Base-by-base conservation (phyloP, 2,113 vertebrate species). In the Picathartes gymnocephalus region DNA sequence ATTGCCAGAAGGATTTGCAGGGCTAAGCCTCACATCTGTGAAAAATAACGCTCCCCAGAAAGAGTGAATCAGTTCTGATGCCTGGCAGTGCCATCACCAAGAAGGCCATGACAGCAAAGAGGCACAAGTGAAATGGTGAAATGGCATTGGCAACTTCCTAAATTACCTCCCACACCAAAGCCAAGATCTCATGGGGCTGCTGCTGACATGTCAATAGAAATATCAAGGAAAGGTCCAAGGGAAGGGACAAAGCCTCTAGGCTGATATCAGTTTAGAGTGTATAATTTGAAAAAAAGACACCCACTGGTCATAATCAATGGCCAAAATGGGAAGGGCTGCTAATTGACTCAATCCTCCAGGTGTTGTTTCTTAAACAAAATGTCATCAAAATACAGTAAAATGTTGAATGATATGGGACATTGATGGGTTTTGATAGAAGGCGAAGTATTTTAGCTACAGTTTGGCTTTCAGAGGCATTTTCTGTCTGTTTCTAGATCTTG, bases 391-490 rank as follows among this genome's bases (percentile, higher is more conserved):
- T 83, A 74, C 4, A 86, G 48, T 22, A 54, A 24, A 83, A 86
- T 18, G 28, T n/a, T 90, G 31, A 57, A 79, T 56, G 40, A 68
- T 95, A 40, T 3, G 42, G 37, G 19, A 10, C 23, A 35, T 65
- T 64, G 33, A 54, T 92, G 21, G 6, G 4, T 33, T 84, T 71
- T 56, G 39, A 51, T 25, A 35, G 19, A 27, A 86, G 71, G 30
- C 42, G 78, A 85, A 88, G 15, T 12, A 57, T 78, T 86, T 81
- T 74, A 64, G 31, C 61, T 53, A 30, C 9, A 45, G 18, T 81
- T 86, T 94, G 64, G 45, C 80, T 95, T 88, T 65, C 73, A 87
- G 86, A 50, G 61, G n/a, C 48, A 45, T 95, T 94, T 94, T 95
- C 72, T 94, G 16, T 86, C 42, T 57, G 79, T 84, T 91, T 77